Percentiles rank a stretch among this genome's conserved stretches.
These are phyloP conservation scores for Acipenser ruthenus DNA, from an alignment of 2,797 vertebrate genomes.

Conservation along the genomic window DNA sequence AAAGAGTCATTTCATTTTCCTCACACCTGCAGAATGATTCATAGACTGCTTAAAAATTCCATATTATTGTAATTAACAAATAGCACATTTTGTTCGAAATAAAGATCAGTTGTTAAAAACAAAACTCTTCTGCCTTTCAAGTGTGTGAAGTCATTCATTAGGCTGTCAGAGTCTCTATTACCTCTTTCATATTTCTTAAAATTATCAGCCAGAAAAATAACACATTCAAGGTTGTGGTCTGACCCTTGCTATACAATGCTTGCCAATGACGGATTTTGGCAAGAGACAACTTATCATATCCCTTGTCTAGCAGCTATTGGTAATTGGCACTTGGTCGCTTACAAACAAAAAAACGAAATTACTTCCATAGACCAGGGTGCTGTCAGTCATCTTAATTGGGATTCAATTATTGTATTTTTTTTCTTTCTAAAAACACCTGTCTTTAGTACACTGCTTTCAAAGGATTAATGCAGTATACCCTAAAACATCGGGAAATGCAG, in stretches of 20 bases:
- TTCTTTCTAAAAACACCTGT: no score
- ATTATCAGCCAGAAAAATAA: slow-evolving; percentile 29
- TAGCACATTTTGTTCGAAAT: slow-evolving; percentile 24
- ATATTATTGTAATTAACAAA: slow-evolving; percentile 47
- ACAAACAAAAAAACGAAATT: no score
- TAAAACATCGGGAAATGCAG: no score
- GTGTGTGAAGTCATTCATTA: slow-evolving; percentile 44
- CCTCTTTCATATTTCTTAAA: slow-evolving; percentile 32
- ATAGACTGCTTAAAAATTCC: slow-evolving; percentile 31
- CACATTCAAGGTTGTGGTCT: slow-evolving; percentile 17
- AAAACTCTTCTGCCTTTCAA: slow-evolving; percentile 29
- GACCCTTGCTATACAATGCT: slow-evolving; percentile 14
- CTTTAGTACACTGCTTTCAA: no score
- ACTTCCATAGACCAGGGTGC: no score
- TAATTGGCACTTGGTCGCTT: no score
- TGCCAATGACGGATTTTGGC: no score
- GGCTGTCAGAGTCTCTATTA: slow-evolving; percentile 34
- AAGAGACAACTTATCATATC: no score
- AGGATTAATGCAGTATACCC: no score
- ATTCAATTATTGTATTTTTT: no score
- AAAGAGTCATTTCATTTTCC: slow-evolving; percentile 26
- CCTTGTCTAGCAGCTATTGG: no score
- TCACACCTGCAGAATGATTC: slow-evolving; percentile 35
- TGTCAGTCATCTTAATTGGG: no score
- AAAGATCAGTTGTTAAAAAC: slow-evolving; percentile 18